Evolutionary conservation across 2,797 vertebrate genomes (phyloP).

Genomic region (Xiphorhynchus erythropygius): DNA sequence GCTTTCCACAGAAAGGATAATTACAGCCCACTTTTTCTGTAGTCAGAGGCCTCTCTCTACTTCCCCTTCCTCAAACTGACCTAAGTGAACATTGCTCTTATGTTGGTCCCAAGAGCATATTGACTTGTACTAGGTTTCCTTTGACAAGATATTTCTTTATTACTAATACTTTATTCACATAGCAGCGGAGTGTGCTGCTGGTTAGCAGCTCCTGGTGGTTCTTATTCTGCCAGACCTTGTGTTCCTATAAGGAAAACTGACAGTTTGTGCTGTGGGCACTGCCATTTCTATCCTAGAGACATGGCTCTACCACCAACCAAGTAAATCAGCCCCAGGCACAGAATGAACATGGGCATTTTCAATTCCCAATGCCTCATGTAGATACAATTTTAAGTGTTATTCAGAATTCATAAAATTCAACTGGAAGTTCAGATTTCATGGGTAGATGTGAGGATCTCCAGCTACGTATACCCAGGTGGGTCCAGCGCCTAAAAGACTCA

Average conservation of each 20-base stretch:
- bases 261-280: not conserved
- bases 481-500: not conserved
- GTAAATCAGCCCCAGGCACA: not conserved
- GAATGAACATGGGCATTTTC: not conserved
- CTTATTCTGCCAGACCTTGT: not conserved
- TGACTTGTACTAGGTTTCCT: not conserved
- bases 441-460: not conserved
- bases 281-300: not conserved
- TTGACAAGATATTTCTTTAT: not conserved
- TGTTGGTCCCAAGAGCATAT: not conserved
- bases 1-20: not conserved
- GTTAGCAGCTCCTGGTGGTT: not conserved
- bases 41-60: not conserved
- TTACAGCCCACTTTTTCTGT: not conserved
- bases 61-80: not conserved
- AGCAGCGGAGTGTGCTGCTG: not conserved
- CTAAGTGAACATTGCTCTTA: not conserved
- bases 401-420: not conserved
- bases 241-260: not conserved
- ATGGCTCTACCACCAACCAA: not conserved
- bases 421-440: not conserved
- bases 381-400: not conserved
- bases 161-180: not conserved
- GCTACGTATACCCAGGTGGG: not conserved
- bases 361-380: fast-evolving